Conservation (phyloP, 2,113 vertebrate genomes). For the Xiphophorus hellerii region DNA sequence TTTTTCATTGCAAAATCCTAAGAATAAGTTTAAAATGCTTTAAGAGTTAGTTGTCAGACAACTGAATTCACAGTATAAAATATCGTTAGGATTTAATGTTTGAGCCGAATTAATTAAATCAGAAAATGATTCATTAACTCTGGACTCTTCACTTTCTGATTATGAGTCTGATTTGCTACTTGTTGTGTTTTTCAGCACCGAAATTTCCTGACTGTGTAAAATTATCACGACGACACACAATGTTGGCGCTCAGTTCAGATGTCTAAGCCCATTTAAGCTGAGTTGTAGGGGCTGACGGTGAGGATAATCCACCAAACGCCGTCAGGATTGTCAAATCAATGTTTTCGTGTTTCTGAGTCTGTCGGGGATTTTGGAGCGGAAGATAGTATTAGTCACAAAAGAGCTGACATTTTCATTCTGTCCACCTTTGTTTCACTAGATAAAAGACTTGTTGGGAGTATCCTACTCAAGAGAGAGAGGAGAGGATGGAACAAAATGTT, state of each 20-base stretch:
- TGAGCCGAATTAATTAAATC: background rate
- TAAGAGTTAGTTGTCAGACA: background rate
- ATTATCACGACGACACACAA: background rate
- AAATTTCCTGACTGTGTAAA: slow-evolving; percentile 2
- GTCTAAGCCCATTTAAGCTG: slow-evolving; percentile 13
- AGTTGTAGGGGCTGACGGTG: background rate
- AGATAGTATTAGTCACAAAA: background rate
- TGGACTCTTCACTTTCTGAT: background rate
- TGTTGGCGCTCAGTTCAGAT: slow-evolving; percentile 1
- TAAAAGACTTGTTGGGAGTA: background rate
- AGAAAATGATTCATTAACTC: background rate
- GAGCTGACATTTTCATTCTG: background rate
- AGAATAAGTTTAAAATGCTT: background rate
- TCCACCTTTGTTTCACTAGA: background rate
- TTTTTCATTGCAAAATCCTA: background rate
- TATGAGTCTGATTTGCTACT: background rate
- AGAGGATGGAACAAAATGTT: background rate
- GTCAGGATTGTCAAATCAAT: slow-evolving; percentile 6
- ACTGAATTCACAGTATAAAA: no score
- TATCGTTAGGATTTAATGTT: background rate
- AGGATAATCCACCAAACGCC: slow-evolving; percentile 7
- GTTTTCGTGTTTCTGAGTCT: slow-evolving; percentile 22
- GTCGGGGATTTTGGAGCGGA: slow-evolving; percentile 3
- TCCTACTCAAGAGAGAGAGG: background rate
- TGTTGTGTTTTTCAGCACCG: slow-evolving; percentile 1